Evolutionary conservation across 2,797 vertebrate genomes (phyloP).

Genomic region (Chelon labrosus): DNA sequence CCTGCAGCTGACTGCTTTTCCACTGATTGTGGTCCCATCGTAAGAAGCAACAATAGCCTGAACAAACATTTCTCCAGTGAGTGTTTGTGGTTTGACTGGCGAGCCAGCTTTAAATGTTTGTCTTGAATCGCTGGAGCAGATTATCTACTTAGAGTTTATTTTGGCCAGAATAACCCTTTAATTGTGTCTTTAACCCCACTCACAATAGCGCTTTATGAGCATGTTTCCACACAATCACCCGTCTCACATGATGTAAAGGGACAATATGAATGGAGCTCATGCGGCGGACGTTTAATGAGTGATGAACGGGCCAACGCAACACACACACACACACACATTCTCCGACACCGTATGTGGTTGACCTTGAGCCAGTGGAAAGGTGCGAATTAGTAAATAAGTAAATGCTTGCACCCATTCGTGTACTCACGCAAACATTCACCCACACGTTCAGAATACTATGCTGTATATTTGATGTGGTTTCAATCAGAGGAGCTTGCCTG

Average conservation of each 20-base stretch:
- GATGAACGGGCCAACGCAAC: conserved; percentile 49
- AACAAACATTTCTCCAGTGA: conserved; percentile 50
- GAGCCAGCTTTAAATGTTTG: conserved; percentile 61
- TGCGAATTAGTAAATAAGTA: conserved; percentile 37
- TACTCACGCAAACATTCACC: conserved; percentile 18
- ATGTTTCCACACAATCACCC: conserved; percentile 73
- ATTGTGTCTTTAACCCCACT: conserved; percentile 71
- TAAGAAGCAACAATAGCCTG: conserved; percentile 53
- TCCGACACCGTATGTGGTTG: conserved; percentile 46
- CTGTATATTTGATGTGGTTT: conserved; percentile 34
- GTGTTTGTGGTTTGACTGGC: conserved; percentile 53
- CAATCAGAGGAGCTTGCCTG: conserved; percentile 26
- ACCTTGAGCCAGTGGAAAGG: conserved; percentile 50
- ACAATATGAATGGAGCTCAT: conserved; percentile 47
- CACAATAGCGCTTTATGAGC: conserved; percentile 75
- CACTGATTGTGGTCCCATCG: conserved; percentile 45
- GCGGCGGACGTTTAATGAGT: conserved; percentile 71
- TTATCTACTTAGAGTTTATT: conserved; percentile 68
- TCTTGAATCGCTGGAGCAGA: conserved; percentile 60
- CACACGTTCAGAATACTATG: neutral
- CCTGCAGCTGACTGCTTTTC: conserved; percentile 56
- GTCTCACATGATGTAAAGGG: conserved; percentile 49
- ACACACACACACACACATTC: conserved; percentile 23
- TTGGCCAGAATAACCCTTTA: conserved; percentile 60
- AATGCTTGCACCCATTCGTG: conserved; percentile 26